Conservation (phyloP, 2,797 vertebrate genomes). For the Ciconia nigra region DNA sequence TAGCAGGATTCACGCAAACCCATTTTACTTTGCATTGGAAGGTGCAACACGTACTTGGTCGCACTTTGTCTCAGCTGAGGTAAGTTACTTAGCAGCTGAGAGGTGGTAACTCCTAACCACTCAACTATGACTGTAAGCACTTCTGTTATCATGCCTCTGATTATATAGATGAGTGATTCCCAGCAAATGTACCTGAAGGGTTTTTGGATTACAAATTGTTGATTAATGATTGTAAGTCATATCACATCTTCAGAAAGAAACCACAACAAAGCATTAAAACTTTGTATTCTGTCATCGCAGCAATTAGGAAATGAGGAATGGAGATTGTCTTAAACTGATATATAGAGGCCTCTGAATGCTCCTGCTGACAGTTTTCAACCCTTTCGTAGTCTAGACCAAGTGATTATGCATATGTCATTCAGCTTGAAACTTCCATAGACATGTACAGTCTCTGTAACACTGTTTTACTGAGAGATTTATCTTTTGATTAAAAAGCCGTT, state of each 20-base stretch:
- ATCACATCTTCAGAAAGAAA: background rate
- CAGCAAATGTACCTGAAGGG: conserved; percentile 29
- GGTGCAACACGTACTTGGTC: fast-evolving
- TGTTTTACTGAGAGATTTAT: conserved; percentile 1
- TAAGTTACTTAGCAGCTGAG: background rate
- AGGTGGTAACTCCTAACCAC: background rate
- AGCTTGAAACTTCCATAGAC: background rate
- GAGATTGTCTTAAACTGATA: background rate
- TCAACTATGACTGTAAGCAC: background rate
- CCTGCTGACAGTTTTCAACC: background rate
- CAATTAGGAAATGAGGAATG: background rate
- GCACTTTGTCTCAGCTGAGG: background rate
- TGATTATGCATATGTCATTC: background rate
- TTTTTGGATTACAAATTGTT: conserved; percentile 10
- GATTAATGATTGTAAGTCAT: conserved; percentile 13
- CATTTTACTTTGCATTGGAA: background rate
- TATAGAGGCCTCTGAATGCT: background rate
- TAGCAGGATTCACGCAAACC: background rate
- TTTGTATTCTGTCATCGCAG: background rate
- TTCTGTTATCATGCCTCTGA: background rate
- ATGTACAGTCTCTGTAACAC: background rate
- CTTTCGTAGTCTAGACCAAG: background rate
- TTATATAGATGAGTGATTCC: background rate
- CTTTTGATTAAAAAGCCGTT: conserved; percentile 24
- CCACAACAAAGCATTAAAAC: conserved; percentile 43